These are phyloP conservation scores for Sminthurides aquaticus DNA, from an alignment of 2,888 invertebrate genomes.

Conservation along the genomic window DNA sequence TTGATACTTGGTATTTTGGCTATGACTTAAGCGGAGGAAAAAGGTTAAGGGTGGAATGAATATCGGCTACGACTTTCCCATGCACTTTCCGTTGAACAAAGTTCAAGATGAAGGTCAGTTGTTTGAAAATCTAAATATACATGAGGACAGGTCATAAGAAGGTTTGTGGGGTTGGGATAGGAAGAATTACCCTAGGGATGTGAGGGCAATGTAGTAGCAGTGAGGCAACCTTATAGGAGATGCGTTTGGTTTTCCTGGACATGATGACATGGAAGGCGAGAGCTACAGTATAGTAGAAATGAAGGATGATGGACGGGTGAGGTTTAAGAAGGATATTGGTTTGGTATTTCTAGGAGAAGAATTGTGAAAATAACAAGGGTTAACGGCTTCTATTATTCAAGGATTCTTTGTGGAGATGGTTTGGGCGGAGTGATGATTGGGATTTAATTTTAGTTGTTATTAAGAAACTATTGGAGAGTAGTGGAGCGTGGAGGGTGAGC, in stretches of 20 bases:
- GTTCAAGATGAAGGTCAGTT: constrained; percentile 26
- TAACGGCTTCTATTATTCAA: constrained; percentile 12
- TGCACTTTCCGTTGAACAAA: constrained; percentile 1
- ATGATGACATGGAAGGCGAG: no score
- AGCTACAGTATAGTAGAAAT: no score
- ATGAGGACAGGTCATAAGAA: no score
- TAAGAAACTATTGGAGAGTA: background rate
- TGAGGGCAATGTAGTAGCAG: no score
- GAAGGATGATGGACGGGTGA: no score
- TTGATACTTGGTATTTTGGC: no score
- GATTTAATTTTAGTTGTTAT: background rate
- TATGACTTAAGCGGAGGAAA: no score
- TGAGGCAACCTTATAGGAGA: no score
- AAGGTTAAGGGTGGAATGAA: background rate
- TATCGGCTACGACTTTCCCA: constrained; percentile 5
- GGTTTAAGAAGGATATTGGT: no score
- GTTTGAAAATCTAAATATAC: constrained; percentile 15
- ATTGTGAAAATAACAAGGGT: constrained; percentile 14
- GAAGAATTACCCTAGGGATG: background rate
- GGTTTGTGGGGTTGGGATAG: background rate
- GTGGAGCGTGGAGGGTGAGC: background rate
- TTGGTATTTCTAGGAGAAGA: no score
- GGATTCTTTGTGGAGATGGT: background rate
- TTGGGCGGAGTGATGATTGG: background rate
- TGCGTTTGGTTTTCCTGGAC: no score